Base-by-base conservation (phyloP, 2,797 vertebrate genomes). In the Crenichthys baileyi region DNA sequence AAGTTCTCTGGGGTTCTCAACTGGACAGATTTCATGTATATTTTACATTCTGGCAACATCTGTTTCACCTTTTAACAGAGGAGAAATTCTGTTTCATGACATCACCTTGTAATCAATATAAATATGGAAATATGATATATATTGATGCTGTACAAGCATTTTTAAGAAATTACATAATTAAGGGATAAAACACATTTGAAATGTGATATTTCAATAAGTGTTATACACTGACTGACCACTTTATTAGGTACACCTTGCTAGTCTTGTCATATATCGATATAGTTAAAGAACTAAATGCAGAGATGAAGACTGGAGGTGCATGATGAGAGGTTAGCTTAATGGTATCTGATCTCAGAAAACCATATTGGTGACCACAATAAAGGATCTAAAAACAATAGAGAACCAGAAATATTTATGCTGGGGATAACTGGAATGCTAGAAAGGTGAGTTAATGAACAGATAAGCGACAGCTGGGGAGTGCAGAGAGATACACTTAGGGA, bases 21-120 rank as follows among this genome's bases (percentile, higher is more conserved):
- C 1, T 29, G 2, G 61, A 74, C 36, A 70, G 13, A 79, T 44
- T 73, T 79, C 46, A 76, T 73, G 36, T 79, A 65, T 70, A 79
- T 73, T 82, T 79, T 1, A 61, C 60, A 65, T 51, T 41, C 22
- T 29, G 24, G 5, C 61, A 53, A 67, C 48, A 76, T 67, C 58
- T 75, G 74, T 26, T 75, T 63, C 20, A 75, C 20, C 26, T 26
- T 60, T 4, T 31, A 60, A 58, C 15, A 44, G 15, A 46, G 13
- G n/a, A 18, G 7, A 63, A 31, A 75, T 29, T 61, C n/a, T 6
- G n/a, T 26, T 29, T 70, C 1, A 41, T 68, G 41, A 2, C 8
- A 58, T 44, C 41, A 7, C 56, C 56, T 12, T 58, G 31, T 31
- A 31, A 31, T 31, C 31, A 31, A 31, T 31, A 31, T 31, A 31